These are phyloP conservation scores for Spodoptera litura DNA, from an alignment of 1,140 invertebrate species.

Conservation along the genomic window DNA sequence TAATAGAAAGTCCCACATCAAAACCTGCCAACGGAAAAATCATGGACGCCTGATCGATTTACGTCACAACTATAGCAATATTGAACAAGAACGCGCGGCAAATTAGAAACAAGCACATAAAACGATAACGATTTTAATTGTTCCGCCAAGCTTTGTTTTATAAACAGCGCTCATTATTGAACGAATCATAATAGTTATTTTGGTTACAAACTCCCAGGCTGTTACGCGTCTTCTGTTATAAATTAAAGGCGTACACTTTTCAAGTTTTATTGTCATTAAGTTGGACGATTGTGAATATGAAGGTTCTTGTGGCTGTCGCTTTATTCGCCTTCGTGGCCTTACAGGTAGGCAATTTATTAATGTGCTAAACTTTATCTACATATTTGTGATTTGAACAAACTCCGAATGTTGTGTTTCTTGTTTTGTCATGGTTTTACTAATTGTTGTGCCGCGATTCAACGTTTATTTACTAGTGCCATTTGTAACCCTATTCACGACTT, in stretches of 20 bases:
- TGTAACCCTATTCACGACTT: too few relatives aligned
- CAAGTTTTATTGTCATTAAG: slow-evolving; percentile 53
- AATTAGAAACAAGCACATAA: slow-evolving; percentile 58
- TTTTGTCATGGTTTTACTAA: too few relatives aligned
- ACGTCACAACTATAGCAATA: slow-evolving; percentile 39
- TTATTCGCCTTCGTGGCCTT: slow-evolving; percentile 69
- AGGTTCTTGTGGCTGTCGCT: slow-evolving; percentile 60
- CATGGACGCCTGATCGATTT: not conserved
- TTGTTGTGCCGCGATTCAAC: too few relatives aligned
- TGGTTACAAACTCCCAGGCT: slow-evolving; percentile 47
- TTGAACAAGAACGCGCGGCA: slow-evolving; percentile 47
- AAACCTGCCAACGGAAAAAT: not conserved
- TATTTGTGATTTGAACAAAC: too few relatives aligned
- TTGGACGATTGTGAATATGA: slow-evolving; percentile 58
- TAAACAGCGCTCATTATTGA: slow-evolving; percentile 62
- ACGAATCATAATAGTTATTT: slow-evolving; percentile 60
- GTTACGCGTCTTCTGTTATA: slow-evolving; percentile 59
- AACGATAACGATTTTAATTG: slow-evolving; percentile 71
- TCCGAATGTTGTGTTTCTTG: too few relatives aligned
- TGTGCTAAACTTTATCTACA: not conserved
- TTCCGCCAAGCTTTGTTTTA: slow-evolving; percentile 64
- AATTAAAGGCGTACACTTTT: slow-evolving; percentile 48
- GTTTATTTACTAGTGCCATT: too few relatives aligned
- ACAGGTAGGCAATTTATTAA: slow-evolving; percentile 59
- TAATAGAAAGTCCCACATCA: not conserved